These are phyloP conservation scores for Simalia tracyae DNA, from an alignment of 2,797 vertebrate species.

Conservation along the genomic window DNA sequence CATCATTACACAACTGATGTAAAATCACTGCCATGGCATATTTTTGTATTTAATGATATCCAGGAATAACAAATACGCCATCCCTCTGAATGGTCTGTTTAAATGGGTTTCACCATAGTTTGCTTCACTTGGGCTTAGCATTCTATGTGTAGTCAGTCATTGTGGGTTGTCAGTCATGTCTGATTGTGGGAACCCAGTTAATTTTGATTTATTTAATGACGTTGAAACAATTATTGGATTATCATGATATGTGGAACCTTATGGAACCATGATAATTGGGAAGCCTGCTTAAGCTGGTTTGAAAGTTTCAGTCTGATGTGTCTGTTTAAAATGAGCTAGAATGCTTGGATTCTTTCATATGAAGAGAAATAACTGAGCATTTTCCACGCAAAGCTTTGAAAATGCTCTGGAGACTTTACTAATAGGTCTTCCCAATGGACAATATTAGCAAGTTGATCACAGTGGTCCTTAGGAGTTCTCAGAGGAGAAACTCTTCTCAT, in stretches of 20 bases:
- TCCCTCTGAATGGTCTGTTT: not conserved
- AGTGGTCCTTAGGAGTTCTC: slow-evolving; percentile 65
- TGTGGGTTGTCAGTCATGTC: not conserved
- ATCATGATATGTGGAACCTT: not conserved
- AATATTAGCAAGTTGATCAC: slow-evolving; percentile 70
- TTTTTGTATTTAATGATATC: not conserved
- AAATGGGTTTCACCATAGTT: not conserved
- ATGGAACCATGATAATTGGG: not conserved
- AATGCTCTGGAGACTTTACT: slow-evolving; percentile 64
- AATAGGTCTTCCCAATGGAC: slow-evolving; percentile 68
- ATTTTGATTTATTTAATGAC: not conserved
- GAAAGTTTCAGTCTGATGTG: not conserved
- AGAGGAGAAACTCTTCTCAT: slow-evolving; percentile 64
- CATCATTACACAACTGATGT: not conserved
- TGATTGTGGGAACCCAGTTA: not conserved
- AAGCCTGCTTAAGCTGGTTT: not conserved
- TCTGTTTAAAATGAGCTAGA: not conserved
- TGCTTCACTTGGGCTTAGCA: not conserved
- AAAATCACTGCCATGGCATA: not conserved
- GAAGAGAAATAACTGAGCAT: slow-evolving; percentile 35
- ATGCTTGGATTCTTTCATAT: slow-evolving; percentile 18
- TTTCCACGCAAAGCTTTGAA: slow-evolving; percentile 52
- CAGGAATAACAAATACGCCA: not conserved
- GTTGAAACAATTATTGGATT: not conserved
- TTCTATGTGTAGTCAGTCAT: not conserved